Evolutionary conservation across 2,888 invertebrate species (phyloP).

Genomic region (Chromoteleia sp.): DNA sequence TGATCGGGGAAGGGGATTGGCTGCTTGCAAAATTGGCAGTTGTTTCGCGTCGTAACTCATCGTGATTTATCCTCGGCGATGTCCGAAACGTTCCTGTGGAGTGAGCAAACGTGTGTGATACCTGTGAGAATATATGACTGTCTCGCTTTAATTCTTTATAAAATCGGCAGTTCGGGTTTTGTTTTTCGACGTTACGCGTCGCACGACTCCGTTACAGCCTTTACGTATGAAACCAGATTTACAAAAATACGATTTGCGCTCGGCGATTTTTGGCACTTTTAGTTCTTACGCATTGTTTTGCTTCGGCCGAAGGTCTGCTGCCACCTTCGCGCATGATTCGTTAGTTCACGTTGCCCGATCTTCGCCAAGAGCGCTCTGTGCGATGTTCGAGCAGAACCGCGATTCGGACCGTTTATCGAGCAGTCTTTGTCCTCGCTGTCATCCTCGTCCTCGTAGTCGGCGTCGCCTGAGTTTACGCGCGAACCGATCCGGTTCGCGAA

Average conservation of each 20-base stretch:
- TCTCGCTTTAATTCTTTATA: slow-evolving; percentile 77
- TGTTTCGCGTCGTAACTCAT: slow-evolving; percentile 72
- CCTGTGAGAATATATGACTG: slow-evolving; percentile 67
- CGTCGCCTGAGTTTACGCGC: slow-evolving; percentile 63
- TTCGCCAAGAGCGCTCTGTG: slow-evolving; percentile 53
- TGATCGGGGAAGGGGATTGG: background rate
- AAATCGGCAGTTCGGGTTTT: slow-evolving; percentile 83
- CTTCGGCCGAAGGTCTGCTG: slow-evolving; percentile 16
- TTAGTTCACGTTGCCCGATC: slow-evolving; percentile 7
- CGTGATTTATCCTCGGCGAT: slow-evolving; percentile 60
- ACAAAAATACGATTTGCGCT: slow-evolving; percentile 84
- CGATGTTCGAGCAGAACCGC: slow-evolving; percentile 48
- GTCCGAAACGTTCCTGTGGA: slow-evolving; percentile 57
- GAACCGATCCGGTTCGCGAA: slow-evolving; percentile 32
- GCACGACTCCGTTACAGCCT: slow-evolving; percentile 80
- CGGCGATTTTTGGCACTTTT: slow-evolving; percentile 83
- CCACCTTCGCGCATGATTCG: slow-evolving; percentile 30
- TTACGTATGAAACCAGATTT: slow-evolving; percentile 84
- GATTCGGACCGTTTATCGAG: slow-evolving; percentile 43
- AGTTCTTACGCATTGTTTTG: slow-evolving; percentile 71
- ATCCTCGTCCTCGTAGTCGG: slow-evolving; percentile 65
- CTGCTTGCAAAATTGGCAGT: slow-evolving; percentile 79
- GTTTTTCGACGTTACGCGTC: slow-evolving; percentile 72
- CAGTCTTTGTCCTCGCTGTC: slow-evolving; percentile 51
- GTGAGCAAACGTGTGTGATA: slow-evolving; percentile 70